These are phyloP conservation scores for Gobio occitaniae DNA, from an alignment of 2,797 vertebrate species.

Conservation along the genomic window DNA sequence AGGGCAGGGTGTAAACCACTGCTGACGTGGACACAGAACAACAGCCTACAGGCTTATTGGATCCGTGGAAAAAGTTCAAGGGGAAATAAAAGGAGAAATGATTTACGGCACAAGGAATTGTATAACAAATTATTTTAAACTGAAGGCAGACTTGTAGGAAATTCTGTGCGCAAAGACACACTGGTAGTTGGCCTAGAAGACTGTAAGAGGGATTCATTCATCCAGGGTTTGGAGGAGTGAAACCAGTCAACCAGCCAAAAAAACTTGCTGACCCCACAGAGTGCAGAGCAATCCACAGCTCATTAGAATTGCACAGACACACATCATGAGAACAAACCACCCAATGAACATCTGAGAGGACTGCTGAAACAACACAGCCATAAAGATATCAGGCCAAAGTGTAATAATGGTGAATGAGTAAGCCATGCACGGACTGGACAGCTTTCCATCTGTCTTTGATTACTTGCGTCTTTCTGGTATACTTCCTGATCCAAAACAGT, in stretches of 20 bases:
- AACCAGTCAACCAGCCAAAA: neutral
- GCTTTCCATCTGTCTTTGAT: neutral
- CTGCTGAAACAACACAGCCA: neutral
- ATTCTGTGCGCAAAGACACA: neutral
- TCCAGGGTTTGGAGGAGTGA: neutral
- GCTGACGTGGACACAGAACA: conserved; percentile 12
- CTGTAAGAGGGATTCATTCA: conserved; percentile 24
- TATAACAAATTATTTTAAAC: neutral
- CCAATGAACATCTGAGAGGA: conserved; percentile 1
- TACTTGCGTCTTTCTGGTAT: neutral
- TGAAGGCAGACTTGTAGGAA: neutral
- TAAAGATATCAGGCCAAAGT: neutral
- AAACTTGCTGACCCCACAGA: conserved; percentile 4
- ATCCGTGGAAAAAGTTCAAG: neutral
- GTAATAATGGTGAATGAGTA: neutral
- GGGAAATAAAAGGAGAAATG: neutral
- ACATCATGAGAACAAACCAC: neutral
- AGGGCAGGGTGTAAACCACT: conserved; percentile 26
- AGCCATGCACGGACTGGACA: neutral
- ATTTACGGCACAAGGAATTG: neutral
- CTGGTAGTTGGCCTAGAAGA: conserved; percentile 4
- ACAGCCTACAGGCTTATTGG: neutral
- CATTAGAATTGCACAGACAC: conserved; percentile 13
- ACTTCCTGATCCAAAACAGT: conserved; percentile 3
- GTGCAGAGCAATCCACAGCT: conserved; percentile 28